Evolutionary conservation across 2,797 vertebrate genomes (phyloP).

Genomic region (Echiichthys vipera): DNA sequence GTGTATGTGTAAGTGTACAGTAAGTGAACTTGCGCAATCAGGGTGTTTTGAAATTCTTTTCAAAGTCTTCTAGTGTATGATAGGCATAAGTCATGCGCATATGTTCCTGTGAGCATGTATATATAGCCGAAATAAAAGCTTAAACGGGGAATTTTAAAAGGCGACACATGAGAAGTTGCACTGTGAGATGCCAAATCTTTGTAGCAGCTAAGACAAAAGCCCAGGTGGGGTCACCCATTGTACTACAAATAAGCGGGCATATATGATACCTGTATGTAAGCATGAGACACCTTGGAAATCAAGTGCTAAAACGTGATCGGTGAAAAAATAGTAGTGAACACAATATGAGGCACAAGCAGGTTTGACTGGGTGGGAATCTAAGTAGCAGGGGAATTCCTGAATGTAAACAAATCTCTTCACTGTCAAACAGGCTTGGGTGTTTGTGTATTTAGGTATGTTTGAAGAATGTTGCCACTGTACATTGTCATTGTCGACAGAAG

Average conservation of each 20-base stretch:
- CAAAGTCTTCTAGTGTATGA: too few relatives aligned
- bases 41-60: too few relatives aligned
- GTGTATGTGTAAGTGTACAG: neutral
- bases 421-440: constrained; percentile 56
- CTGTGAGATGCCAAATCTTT: constrained; percentile 49
- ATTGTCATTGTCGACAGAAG: constrained; percentile 66
- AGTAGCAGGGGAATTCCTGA: constrained; percentile 79
- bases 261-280: constrained; percentile 68
- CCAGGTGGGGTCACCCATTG: constrained; percentile 71
- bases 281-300: constrained; percentile 61
- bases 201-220: constrained; percentile 67
- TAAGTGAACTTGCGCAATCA: constrained; percentile 13
- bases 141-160: constrained; percentile 51
- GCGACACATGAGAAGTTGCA: constrained; percentile 46
- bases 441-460: constrained; percentile 70
- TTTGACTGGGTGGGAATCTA: constrained; percentile 67
- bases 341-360: constrained; percentile 65
- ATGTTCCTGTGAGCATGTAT: too few relatives aligned
- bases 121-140: too few relatives aligned
- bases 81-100: too few relatives aligned
- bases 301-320: constrained; percentile 67
- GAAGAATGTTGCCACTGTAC: constrained; percentile 78
- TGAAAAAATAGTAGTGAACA: constrained; percentile 55
- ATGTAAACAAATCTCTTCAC: constrained; percentile 70
- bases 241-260: constrained; percentile 56